Evolutionary conservation across 2,113 vertebrate species (phyloP).

Genomic region (Trochalopteron elliotii): DNA sequence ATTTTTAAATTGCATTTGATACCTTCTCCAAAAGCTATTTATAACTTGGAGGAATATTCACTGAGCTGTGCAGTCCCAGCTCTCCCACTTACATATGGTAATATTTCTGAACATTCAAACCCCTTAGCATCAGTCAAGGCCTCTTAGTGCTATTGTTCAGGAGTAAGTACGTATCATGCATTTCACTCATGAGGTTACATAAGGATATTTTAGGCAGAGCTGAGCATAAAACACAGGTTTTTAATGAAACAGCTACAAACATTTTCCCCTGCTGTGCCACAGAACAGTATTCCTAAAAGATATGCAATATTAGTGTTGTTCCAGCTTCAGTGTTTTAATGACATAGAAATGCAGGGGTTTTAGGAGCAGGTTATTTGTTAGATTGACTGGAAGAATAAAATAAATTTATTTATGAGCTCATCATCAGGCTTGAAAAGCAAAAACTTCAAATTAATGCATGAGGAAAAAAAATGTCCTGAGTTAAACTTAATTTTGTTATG

Average conservation of each 20-base stretch:
- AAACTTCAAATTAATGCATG: neutral
- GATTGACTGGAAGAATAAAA: neutral
- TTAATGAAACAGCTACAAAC: neutral
- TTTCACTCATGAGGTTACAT: slow-evolving; percentile 8
- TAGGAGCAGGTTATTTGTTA: neutral
- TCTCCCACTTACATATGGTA: slow-evolving; percentile 12
- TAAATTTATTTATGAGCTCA: neutral
- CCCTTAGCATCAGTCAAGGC: neutral
- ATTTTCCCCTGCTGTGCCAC: neutral
- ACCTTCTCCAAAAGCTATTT: slow-evolving; percentile 12
- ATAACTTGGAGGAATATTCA: neutral
- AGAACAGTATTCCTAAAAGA: neutral
- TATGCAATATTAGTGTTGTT: neutral
- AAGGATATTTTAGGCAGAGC: neutral
- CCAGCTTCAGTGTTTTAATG: neutral
- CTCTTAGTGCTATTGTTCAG: slow-evolving; percentile 1
- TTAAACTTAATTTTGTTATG: neutral
- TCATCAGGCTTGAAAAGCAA: neutral
- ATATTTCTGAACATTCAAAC: slow-evolving; percentile 13
- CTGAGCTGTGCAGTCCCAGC: neutral
- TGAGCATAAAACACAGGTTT: neutral
- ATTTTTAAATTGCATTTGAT: neutral
- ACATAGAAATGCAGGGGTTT: neutral
- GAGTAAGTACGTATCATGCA: neutral
- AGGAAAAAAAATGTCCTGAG: neutral